These are phyloP conservation scores for Tachysurus fulvidraco DNA, from an alignment of 2,113 vertebrate genomes.

Conservation along the genomic window DNA sequence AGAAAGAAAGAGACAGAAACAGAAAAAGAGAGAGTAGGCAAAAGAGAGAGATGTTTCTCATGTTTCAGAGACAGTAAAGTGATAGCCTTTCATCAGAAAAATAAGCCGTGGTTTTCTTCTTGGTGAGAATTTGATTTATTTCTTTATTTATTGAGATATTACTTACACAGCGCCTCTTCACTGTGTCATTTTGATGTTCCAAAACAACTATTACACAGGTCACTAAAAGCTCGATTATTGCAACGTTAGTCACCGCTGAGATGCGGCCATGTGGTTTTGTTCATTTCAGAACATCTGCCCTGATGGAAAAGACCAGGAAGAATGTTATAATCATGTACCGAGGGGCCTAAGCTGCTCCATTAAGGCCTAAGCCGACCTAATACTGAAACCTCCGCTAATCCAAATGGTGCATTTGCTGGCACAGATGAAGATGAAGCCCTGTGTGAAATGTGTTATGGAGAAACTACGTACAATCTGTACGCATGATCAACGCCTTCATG, in stretches of 20 bases:
- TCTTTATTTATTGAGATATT: not conserved
- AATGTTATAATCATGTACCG: conserved; percentile 73
- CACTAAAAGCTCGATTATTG: conserved; percentile 50
- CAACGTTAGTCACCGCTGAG: conserved; percentile 36
- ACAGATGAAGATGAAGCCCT: conserved; percentile 68
- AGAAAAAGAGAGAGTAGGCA: too few relatives aligned
- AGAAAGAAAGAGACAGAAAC: too few relatives aligned
- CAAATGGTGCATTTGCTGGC: conserved; percentile 73
- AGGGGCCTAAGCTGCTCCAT: conserved; percentile 77
- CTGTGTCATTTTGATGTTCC: conserved; percentile 7
- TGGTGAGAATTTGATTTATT: not conserved
- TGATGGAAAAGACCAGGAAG: conserved; percentile 67
- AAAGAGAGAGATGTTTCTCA: not conserved
- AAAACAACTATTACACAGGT: conserved; percentile 42
- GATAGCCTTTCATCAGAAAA: not conserved
- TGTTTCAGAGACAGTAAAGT: not conserved
- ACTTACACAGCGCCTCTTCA: conserved; percentile 9
- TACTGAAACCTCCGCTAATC: conserved; percentile 73
- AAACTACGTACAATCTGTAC: conserved; percentile 42
- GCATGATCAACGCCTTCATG: conserved; percentile 35
- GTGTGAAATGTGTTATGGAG: conserved; percentile 34
- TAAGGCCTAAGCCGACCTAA: conserved; percentile 77
- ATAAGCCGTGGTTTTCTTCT: not conserved
- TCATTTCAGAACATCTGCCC: conserved; percentile 75
- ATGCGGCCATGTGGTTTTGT: conserved; percentile 49